Conservation (phyloP, 2,888 invertebrate genomes). For the Trichogramma evanescens region DNA sequence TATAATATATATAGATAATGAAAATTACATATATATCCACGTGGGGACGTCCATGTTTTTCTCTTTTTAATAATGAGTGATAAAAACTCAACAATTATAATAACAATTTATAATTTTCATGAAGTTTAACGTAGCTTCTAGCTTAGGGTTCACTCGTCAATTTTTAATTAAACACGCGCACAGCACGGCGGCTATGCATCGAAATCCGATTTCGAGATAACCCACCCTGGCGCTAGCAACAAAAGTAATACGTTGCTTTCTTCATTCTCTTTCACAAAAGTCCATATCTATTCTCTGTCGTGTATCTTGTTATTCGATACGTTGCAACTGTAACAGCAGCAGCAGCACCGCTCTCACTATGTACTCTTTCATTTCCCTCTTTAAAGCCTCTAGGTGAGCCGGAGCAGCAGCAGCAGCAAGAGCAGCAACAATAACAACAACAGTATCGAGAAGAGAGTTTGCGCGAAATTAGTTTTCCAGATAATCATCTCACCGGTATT, state of each 20-base stretch:
- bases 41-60: conserved; percentile 26
- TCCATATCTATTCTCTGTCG: conserved; percentile 19
- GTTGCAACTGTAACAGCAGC: background rate
- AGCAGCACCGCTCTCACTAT: conserved; percentile 21
- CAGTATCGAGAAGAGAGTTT: conserved; percentile 27
- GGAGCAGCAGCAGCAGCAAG: conserved; percentile 20
- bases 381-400: conserved; percentile 20
- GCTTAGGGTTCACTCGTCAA: background rate
- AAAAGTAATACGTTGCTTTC: too few relatives aligned
- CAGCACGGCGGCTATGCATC: background rate
- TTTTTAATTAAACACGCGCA: conserved; percentile 18
- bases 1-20: conserved; percentile 43
- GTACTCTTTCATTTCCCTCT: conserved; percentile 26
- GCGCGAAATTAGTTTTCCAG: conserved; percentile 48
- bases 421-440: too few relatives aligned
- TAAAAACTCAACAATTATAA: too few relatives aligned
- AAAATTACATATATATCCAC: conserved; percentile 46
- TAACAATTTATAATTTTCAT: background rate
- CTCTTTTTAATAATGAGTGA: too few relatives aligned
- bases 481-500: conserved; percentile 47
- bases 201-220: conserved; percentile 16
- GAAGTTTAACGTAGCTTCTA: conserved; percentile 1
- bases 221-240: background rate
- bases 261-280: too few relatives aligned
- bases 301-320: conserved; percentile 22